Conservation (phyloP, 2,113 vertebrate genomes). For the Hemichromis elongatus region DNA sequence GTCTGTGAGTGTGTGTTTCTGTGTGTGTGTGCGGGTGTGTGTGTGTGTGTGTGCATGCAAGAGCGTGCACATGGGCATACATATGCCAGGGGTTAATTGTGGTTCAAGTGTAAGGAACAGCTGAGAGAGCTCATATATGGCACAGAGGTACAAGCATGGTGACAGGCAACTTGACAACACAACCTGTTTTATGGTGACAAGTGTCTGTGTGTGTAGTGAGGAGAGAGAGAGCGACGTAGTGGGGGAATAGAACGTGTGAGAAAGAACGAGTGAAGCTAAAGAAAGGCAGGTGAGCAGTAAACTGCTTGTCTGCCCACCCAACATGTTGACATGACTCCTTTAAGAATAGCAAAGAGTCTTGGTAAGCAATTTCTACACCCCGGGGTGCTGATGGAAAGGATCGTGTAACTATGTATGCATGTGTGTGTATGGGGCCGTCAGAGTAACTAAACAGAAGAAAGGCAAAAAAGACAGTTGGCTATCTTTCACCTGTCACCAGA, state of each 20-base stretch:
- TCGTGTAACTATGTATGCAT: not conserved
- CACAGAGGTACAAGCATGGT: conserved; percentile 61
- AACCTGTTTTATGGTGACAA: conserved; percentile 70
- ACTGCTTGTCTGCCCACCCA: conserved; percentile 54
- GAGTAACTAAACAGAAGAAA: not conserved
- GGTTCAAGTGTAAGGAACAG: conserved; percentile 73
- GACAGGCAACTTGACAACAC: conserved; percentile 66
- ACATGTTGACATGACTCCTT: conserved; percentile 58
- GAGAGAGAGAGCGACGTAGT: not conserved
- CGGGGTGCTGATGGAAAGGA: conserved; percentile 40
- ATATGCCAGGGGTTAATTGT: conserved; percentile 65
- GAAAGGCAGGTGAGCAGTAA: conserved; percentile 64
- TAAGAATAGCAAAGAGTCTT: conserved; percentile 55
- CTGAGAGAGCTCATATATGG: conserved; percentile 75
- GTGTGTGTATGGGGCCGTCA: not conserved
- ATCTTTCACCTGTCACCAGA: conserved; percentile 46
- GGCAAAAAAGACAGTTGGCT: conserved; percentile 2
- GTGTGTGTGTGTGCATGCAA: not conserved
- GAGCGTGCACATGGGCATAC: not conserved
- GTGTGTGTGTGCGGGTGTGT: not conserved
- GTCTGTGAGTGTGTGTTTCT: not conserved
- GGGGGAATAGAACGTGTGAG: conserved; percentile 30
- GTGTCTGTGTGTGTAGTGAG: conserved; percentile 29
- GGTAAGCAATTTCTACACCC: conserved; percentile 45
- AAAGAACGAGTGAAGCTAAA: conserved; percentile 47